phyloP scores from a whole-genome alignment of 2,888 invertebrate species.

The Cerceris ruficornis region DNA sequence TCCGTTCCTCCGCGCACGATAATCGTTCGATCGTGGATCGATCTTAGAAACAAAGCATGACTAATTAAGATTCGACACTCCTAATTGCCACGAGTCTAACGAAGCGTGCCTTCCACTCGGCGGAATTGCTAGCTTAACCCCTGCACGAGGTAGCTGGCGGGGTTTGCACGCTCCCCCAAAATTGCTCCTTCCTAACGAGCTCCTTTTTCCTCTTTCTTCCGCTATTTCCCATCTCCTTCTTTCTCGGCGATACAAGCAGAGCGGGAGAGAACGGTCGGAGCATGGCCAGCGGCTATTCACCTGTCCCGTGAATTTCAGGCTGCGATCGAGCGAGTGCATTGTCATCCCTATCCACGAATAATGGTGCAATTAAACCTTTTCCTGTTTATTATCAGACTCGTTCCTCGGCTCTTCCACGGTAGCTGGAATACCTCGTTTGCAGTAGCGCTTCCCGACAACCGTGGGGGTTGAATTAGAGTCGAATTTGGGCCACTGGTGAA shows the following conservation, averaged over 20 bases:
- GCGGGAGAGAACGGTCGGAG: background rate
- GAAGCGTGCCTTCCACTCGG: no score
- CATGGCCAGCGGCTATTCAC: slow-evolving; percentile 2
- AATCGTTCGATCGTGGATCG: no score
- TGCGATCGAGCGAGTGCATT: background rate
- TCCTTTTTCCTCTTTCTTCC: background rate
- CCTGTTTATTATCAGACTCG: slow-evolving; percentile 14
- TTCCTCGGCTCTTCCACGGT: background rate
- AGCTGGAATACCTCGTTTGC: background rate
- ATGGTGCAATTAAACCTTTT: slow-evolving; percentile 1
- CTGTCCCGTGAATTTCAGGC: background rate
- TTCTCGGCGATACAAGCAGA: background rate
- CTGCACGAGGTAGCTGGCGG: background rate
- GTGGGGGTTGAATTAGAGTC: background rate
- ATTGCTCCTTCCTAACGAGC: slow-evolving; percentile 35
- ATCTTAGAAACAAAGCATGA: no score
- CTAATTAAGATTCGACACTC: no score
- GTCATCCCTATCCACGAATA: slow-evolving; percentile 4
- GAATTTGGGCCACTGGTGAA: no score
- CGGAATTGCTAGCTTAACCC: background rate
- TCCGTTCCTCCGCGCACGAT: no score
- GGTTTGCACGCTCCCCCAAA: background rate
- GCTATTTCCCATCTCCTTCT: background rate
- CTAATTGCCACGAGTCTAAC: no score
- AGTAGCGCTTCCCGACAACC: background rate